These are phyloP conservation scores for Magallana ariakensis DNA, from an alignment of 1,140 invertebrate genomes.

Conservation along the genomic window DNA sequence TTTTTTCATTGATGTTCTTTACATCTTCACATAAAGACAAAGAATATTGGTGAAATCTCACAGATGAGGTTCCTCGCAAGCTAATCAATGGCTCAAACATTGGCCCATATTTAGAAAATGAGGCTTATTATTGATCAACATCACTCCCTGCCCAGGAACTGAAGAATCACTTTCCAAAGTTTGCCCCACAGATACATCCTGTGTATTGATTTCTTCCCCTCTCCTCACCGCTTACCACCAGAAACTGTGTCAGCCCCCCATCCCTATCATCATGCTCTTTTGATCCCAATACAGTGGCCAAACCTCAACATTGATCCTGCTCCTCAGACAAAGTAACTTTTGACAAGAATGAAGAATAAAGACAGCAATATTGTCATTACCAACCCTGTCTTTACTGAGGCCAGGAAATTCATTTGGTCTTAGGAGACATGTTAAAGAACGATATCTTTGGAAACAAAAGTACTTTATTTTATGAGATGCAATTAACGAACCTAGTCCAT, in stretches of 20 bases:
- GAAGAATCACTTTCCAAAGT: neutral
- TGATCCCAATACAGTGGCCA: neutral
- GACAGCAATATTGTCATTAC: neutral
- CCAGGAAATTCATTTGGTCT: neutral
- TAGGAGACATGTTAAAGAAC: neutral
- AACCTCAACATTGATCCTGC: neutral
- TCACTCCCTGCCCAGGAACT: neutral
- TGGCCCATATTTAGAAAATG: neutral
- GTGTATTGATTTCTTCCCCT: neutral
- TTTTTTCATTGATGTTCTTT: too few species aligned
- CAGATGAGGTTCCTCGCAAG: too few species aligned
- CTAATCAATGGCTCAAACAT: neutral
- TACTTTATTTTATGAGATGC: too few species aligned
- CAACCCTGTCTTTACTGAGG: neutral
- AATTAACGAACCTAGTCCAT: too few species aligned
- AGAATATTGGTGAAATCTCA: too few species aligned
- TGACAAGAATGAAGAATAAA: neutral
- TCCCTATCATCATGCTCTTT: neutral
- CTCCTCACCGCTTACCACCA: neutral
- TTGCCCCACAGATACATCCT: neutral
- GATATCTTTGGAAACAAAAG: too few species aligned
- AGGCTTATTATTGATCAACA: neutral
- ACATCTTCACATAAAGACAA: too few species aligned
- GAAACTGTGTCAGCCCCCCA: conserved; percentile 3
- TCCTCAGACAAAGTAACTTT: neutral